Percentiles rank a stretch among this genome's conserved stretches.
Evolutionary conservation across 1,140 invertebrate genomes (phyloP).

Genomic region (Caenorhabditis briggsae): DNA sequence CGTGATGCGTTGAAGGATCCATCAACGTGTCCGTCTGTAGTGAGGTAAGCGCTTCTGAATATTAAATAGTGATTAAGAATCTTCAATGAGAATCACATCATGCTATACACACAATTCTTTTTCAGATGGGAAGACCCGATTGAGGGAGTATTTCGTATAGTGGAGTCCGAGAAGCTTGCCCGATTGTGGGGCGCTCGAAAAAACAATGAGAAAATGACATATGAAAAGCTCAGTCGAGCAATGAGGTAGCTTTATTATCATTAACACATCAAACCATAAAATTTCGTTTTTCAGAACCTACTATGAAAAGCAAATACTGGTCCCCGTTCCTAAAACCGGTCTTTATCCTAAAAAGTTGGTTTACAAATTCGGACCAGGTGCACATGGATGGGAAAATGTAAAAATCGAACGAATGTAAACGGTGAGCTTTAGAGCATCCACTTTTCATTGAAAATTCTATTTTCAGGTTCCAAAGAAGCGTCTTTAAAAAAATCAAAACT

Average conservation of each 20-base stretch:
- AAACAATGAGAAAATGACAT: constrained; percentile 91
- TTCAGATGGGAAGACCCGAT: constrained; percentile 89
- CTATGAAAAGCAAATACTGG: constrained; percentile 80
- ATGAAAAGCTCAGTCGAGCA: constrained; percentile 91
- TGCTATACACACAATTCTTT: constrained; percentile 47
- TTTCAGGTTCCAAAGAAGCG: too few relatives aligned
- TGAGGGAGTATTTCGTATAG: constrained; percentile 89
- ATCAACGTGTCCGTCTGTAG: constrained; percentile 83
- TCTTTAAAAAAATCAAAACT: too few relatives aligned
- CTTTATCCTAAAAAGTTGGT: constrained; percentile 81
- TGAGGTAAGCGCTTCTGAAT: constrained; percentile 68
- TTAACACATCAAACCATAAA: background rate
- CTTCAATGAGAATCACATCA: too few relatives aligned
- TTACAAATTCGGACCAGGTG: constrained; percentile 80
- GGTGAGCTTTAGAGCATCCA: too few relatives aligned
- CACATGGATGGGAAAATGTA: constrained; percentile 73
- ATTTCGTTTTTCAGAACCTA: constrained; percentile 79
- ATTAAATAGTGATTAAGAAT: background rate
- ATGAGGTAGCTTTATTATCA: constrained; percentile 83
- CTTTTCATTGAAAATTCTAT: too few relatives aligned
- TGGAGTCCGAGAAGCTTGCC: constrained; percentile 89
- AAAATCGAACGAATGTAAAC: background rate
- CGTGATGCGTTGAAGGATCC: constrained; percentile 85
- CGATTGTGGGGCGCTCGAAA: constrained; percentile 88
- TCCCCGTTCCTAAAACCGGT: constrained; percentile 80